Evolutionary conservation across 1,140 invertebrate genomes (phyloP).

Genomic region (Drosophila kepulauana): DNA sequence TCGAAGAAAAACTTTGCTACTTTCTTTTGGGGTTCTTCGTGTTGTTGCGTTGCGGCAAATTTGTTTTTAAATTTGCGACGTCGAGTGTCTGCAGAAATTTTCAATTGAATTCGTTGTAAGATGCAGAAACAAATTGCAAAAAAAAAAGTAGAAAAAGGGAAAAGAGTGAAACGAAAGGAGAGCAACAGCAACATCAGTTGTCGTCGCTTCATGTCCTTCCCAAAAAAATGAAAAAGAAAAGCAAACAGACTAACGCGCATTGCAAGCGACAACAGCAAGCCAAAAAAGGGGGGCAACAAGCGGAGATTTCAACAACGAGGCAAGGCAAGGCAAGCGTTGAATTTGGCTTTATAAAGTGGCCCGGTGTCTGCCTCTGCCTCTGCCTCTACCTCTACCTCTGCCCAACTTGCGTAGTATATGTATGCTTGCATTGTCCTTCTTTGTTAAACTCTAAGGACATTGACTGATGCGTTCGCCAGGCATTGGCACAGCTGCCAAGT

Average conservation of each 20-base stretch:
- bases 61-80: constrained; percentile 75
- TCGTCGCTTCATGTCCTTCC: constrained; percentile 28
- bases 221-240: constrained; percentile 1
- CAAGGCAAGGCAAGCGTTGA: constrained; percentile 31
- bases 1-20: constrained; percentile 9
- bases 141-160: constrained; percentile 36
- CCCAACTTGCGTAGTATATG: constrained; percentile 4
- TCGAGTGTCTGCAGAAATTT: constrained; percentile 71
- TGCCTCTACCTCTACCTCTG: too few species aligned
- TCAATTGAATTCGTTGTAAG: constrained; percentile 78
- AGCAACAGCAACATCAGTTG: constrained; percentile 33
- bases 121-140: constrained; percentile 77
- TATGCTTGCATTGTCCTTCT: constrained; percentile 67
- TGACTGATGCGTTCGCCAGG: constrained; percentile 75
- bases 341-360: constrained; percentile 80
- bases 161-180: constrained; percentile 16
- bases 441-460: constrained; percentile 77
- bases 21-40: constrained; percentile 25
- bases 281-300: constrained; percentile 1
- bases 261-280: constrained; percentile 35
- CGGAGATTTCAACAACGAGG: constrained; percentile 22
- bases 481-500: constrained; percentile 77
- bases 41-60: constrained; percentile 74
- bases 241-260: constrained; percentile 74
- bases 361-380: constrained; percentile 22